Conservation (phyloP, 2,888 invertebrate species). For the Andrena marginata region DNA sequence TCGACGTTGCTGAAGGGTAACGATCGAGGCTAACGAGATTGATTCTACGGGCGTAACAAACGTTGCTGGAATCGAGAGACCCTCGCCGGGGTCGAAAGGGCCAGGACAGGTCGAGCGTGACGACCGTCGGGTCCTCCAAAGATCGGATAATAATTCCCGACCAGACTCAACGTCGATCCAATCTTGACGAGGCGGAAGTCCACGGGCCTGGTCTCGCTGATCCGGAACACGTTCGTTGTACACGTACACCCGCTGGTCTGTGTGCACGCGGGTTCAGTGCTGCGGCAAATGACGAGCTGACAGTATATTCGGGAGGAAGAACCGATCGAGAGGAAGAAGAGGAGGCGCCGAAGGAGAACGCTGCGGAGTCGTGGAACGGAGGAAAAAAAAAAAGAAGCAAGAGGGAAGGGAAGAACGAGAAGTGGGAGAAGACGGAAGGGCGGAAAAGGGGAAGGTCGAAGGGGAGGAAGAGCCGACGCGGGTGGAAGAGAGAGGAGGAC, state of each 20-base stretch:
- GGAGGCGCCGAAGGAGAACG: conserved; percentile 9
- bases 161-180: conserved; percentile 76
- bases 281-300: conserved; percentile 64
- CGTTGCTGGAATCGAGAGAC: conserved; percentile 32
- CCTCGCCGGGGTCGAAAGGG: conserved; percentile 12
- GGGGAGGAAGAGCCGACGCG: conserved; percentile 20
- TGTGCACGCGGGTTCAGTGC: conserved; percentile 45
- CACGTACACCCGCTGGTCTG: conserved; percentile 8
- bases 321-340: conserved; percentile 41
- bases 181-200: conserved; percentile 76
- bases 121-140: conserved; percentile 50
- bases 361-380: neutral
- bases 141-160: conserved; percentile 74
- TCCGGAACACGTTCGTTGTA: conserved; percentile 57
- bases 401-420: neutral
- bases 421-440: neutral
- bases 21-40: conserved; percentile 59
- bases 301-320: conserved; percentile 30
- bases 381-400: neutral
- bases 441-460: neutral
- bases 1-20: conserved; percentile 27
- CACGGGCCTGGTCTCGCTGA: conserved; percentile 65
- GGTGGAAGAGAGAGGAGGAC: conserved; percentile 7
- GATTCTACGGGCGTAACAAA: conserved; percentile 57
- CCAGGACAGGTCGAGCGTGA: conserved; percentile 57